phyloP scores from a whole-genome alignment of 2,888 invertebrate genomes.

The Ectemnius continuus region DNA sequence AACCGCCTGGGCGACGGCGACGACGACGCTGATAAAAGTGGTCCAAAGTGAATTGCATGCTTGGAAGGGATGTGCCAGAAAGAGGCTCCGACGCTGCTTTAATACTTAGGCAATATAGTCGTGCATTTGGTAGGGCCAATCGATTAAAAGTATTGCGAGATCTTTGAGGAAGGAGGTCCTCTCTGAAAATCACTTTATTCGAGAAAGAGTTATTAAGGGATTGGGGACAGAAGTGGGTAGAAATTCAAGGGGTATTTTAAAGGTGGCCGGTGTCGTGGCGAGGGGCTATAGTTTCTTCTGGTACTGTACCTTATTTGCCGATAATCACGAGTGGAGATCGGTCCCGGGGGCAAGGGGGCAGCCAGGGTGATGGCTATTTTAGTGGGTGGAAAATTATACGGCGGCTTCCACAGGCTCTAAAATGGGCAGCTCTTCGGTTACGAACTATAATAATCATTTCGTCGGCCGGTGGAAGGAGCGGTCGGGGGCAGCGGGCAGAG shows the following conservation, averaged over 20 bases:
- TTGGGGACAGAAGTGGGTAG: too few relatives aligned
- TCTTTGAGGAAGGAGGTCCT: not conserved
- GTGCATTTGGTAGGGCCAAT: too few relatives aligned
- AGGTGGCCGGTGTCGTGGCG: not conserved
- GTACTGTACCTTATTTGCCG: conserved; percentile 77
- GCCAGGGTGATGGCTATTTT: conserved; percentile 76
- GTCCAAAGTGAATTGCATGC: too few relatives aligned
- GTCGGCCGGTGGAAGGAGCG: conserved; percentile 65
- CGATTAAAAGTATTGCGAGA: not conserved
- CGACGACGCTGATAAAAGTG: too few relatives aligned
- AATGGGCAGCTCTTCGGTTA: conserved; percentile 77
- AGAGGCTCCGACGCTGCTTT: too few relatives aligned
- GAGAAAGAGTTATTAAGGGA: too few relatives aligned
- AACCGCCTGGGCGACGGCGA: too few relatives aligned
- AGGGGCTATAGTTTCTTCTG: conserved; percentile 58
- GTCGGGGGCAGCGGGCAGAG: conserved; percentile 16
- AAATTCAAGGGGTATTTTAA: not conserved
- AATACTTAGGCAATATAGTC: too few relatives aligned
- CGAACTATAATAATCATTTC: conserved; percentile 78
- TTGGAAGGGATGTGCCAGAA: too few relatives aligned
- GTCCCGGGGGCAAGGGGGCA: conserved; percentile 52
- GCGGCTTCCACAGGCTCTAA: conserved; percentile 77
- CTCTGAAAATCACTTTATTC: too few relatives aligned
- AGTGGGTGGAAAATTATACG: conserved; percentile 78
- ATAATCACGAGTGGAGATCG: conserved; percentile 74